Evolutionary conservation across 2,888 invertebrate genomes (phyloP).

Genomic region (Callinectes sapidus): DNA sequence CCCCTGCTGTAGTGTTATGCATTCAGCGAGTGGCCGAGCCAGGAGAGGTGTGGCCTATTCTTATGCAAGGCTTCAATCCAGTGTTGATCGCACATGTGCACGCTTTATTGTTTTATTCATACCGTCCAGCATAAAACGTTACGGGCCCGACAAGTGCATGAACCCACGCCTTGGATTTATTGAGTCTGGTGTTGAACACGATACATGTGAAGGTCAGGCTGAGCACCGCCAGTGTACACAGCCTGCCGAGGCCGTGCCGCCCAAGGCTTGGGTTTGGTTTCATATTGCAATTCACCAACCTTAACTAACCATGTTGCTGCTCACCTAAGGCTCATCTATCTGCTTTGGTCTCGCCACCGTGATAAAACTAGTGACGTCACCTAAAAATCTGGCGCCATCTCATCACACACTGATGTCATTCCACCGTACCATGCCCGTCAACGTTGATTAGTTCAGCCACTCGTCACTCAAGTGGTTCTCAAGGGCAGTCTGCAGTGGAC

Average conservation of each 20-base stretch:
- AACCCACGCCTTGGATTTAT: constrained; percentile 45
- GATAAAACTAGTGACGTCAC: background rate
- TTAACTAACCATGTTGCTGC: background rate
- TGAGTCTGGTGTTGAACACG: constrained; percentile 29
- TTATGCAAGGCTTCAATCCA: constrained; percentile 40
- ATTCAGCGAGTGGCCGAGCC: background rate
- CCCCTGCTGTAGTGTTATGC: background rate
- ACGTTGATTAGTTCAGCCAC: constrained; percentile 11
- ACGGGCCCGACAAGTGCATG: constrained; percentile 45
- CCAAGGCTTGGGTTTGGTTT: background rate
- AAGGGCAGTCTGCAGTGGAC: background rate
- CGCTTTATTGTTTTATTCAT: constrained; percentile 55
- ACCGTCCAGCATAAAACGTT: constrained; percentile 36
- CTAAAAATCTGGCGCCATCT: background rate
- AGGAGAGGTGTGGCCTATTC: constrained; percentile 50
- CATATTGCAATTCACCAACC: background rate
- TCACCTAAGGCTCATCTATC: background rate
- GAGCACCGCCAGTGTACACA: constrained; percentile 24
- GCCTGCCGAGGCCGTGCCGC: background rate
- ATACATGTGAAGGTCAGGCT: constrained; percentile 32
- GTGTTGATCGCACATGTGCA: constrained; percentile 39
- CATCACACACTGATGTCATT: background rate
- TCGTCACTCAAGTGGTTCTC: constrained; percentile 32
- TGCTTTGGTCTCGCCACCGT: background rate
- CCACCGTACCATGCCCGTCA: background rate